phyloP scores from a whole-genome alignment of 35 echinoderm and acorn worm genomes.

The Lytechinus pictus region DNA sequence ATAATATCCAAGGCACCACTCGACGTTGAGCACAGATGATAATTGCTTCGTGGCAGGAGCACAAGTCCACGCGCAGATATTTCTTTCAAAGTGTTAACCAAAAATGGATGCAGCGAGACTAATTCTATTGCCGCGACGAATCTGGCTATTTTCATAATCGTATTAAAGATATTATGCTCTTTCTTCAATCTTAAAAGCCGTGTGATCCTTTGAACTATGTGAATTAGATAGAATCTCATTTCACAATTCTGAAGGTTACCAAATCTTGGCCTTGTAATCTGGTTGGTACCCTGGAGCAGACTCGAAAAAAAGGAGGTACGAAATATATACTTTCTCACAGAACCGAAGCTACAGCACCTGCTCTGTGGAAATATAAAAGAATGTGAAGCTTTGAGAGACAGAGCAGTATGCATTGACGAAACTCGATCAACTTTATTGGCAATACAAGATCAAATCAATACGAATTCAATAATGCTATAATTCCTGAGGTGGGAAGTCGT shows the following conservation, averaged over 20 bases:
- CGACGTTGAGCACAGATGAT: too few species aligned
- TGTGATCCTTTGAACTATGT: neutral
- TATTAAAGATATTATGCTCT: neutral
- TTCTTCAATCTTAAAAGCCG: neutral
- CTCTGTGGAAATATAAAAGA: neutral
- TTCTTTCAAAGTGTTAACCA: neutral
- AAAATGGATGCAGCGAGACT: neutral
- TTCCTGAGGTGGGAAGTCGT: neutral
- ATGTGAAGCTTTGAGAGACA: neutral
- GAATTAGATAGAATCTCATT: neutral
- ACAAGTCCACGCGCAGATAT: too few species aligned
- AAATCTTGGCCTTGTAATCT: neutral
- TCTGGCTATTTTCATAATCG: neutral
- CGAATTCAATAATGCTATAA: neutral
- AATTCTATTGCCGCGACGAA: neutral
- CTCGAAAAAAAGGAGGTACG: neutral
- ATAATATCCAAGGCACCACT: too few species aligned
- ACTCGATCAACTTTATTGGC: neutral
- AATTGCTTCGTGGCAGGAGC: too few species aligned
- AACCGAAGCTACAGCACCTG: neutral
- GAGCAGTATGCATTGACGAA: neutral
- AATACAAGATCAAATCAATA: constrained; percentile 20
- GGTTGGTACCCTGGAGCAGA: neutral
- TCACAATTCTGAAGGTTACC: neutral
- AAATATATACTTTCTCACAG: neutral